These are phyloP conservation scores for Hydrozoanthus gracilis DNA, from an alignment of 92 coral and sea anemone genomes.

Conservation along the genomic window DNA sequence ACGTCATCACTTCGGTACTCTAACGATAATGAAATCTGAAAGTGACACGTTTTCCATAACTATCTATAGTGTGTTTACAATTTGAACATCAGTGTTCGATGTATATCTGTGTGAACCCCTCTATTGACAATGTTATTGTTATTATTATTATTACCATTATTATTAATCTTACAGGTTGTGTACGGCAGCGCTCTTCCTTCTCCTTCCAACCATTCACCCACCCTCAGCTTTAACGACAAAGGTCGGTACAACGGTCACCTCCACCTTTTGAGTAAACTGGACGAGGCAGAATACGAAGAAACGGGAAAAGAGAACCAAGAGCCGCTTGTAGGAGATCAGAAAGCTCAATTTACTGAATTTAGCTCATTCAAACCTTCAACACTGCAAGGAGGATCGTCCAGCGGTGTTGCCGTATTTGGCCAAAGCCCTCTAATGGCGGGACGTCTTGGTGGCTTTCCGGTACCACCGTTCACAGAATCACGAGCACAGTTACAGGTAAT, in stretches of 20 bases:
- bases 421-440: not conserved
- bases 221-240: slow-evolving; percentile 74
- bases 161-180: slow-evolving; percentile 67
- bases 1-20: no score
- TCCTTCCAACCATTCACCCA: slow-evolving; percentile 84
- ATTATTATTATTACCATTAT: not conserved
- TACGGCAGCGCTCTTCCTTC: slow-evolving; percentile 81
- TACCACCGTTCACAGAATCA: not conserved
- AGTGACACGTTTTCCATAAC: no score
- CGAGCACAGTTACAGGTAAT: slow-evolving; percentile 4
- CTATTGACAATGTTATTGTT: not conserved
- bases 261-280: slow-evolving; percentile 35
- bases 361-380: not conserved
- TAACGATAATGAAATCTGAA: no score
- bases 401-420: slow-evolving; percentile 13
- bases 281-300: slow-evolving; percentile 26
- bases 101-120: no score
- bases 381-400: not conserved
- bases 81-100: no score
- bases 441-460: not conserved
- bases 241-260: slow-evolving; percentile 76
- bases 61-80: no score
- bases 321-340: not conserved
- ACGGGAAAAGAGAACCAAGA: slow-evolving; percentile 10
- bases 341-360: slow-evolving; percentile 1